Percentiles rank a stretch among this genome's conserved stretches.
Evolutionary conservation across 2,888 invertebrate genomes (phyloP).

Genomic region (Cheilosia scutellata): DNA sequence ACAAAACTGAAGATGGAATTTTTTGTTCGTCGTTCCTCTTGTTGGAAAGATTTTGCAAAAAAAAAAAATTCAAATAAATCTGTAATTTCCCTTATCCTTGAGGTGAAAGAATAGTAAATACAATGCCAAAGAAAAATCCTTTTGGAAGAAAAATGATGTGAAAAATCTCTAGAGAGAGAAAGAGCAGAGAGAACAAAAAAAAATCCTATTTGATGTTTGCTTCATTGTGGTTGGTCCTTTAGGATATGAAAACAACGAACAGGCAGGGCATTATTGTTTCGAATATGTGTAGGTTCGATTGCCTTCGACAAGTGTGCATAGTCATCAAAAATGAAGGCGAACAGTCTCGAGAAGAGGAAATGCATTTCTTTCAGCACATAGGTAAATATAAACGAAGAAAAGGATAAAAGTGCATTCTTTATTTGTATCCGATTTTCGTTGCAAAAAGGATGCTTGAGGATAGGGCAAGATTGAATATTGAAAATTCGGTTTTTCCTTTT

Average conservation of each 20-base stretch:
- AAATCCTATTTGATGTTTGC: slow-evolving; percentile 34
- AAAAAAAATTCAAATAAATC: slow-evolving; percentile 24
- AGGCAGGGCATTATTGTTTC: background rate
- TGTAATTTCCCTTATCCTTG: slow-evolving; percentile 57
- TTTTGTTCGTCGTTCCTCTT: slow-evolving; percentile 22
- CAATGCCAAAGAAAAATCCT: slow-evolving; percentile 19
- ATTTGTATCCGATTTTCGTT: background rate
- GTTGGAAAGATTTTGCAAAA: background rate
- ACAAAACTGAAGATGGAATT: slow-evolving; percentile 14
- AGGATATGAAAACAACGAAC: background rate
- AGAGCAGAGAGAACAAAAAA: slow-evolving; percentile 23
- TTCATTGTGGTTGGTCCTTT: slow-evolving; percentile 50
- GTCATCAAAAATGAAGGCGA: background rate
- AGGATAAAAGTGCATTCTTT: background rate
- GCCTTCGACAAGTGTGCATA: slow-evolving; percentile 46
- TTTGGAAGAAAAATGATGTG: slow-evolving; percentile 6
- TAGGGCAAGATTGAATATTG: slow-evolving; percentile 27
- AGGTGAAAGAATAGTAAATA: slow-evolving; percentile 15
- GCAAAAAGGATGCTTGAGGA: slow-evolving; percentile 3
- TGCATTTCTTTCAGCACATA: slow-evolving; percentile 46
- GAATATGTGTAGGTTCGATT: slow-evolving; percentile 8
- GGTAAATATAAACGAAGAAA: background rate
- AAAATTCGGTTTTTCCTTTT: background rate
- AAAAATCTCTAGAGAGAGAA: slow-evolving; percentile 15
- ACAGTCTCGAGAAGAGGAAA: slow-evolving; percentile 23